These are phyloP conservation scores for Lutraria lutraria DNA, from an alignment of 2,888 invertebrate species.

Conservation along the genomic window DNA sequence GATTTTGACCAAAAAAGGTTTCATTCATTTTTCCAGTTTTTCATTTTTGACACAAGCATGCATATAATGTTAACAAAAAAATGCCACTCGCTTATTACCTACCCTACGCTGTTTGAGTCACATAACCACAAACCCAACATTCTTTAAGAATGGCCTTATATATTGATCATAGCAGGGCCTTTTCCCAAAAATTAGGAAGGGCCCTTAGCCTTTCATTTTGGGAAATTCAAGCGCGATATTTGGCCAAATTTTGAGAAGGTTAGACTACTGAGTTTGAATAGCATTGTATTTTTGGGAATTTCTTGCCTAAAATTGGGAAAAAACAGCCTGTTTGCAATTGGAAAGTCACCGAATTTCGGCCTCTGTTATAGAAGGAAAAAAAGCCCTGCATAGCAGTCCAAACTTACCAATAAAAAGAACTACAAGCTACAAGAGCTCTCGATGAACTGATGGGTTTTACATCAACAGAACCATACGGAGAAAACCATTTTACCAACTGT, in stretches of 20 bases:
- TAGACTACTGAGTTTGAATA: no score
- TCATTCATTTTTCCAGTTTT: background rate
- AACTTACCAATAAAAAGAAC: constrained; percentile 89
- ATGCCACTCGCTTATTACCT: no score
- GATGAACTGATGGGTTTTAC: constrained; percentile 88
- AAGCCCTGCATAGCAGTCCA: background rate
- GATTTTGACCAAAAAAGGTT: background rate
- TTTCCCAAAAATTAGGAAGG: no score
- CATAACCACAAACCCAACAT: background rate
- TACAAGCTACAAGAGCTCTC: constrained; percentile 90
- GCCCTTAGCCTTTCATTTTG: no score
- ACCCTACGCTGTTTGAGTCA: background rate
- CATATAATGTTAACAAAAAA: background rate
- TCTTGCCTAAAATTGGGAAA: no score
- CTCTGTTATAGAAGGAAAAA: no score
- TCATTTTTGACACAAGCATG: background rate
- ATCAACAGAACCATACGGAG: constrained; percentile 90
- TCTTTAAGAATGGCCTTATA: background rate
- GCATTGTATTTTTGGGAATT: no score
- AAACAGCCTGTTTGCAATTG: no score
- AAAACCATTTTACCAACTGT: constrained; percentile 87
- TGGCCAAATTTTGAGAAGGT: no score
- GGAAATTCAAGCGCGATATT: no score
- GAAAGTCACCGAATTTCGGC: no score
- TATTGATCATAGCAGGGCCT: no score